Conservation (phyloP, 2,797 vertebrate genomes). For the Neopelma chrysocephalum region DNA sequence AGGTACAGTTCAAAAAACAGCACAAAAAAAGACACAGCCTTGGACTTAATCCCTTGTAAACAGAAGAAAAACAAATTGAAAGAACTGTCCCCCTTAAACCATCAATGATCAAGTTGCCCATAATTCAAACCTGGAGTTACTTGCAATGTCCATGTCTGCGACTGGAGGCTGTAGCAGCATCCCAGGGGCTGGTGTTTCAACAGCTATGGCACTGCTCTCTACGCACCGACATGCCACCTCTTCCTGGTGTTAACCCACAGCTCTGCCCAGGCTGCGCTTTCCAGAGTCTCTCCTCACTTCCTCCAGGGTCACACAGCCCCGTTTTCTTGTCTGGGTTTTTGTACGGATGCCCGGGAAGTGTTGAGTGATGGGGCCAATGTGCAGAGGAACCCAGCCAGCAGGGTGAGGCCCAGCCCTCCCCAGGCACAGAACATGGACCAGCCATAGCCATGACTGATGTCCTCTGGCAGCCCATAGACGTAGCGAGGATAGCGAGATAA, state of each 20-base stretch:
- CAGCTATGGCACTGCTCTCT: slow-evolving; percentile 16
- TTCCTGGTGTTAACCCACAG: slow-evolving; percentile 43
- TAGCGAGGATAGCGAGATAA: slow-evolving; percentile 91
- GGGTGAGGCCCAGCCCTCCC: slow-evolving; percentile 91
- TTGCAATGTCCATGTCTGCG: slow-evolving; percentile 8
- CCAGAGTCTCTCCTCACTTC: slow-evolving; percentile 61
- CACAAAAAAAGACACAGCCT: slow-evolving; percentile 59
- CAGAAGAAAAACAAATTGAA: slow-evolving; percentile 58
- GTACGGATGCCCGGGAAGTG: slow-evolving; percentile 85
- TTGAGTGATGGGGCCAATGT: slow-evolving; percentile 91
- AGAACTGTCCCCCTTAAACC: slow-evolving; percentile 58
- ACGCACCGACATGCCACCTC: not conserved
- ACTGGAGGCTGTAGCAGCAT: slow-evolving; percentile 34
- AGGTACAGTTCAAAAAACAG: slow-evolving; percentile 66
- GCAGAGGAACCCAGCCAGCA: slow-evolving; percentile 93
- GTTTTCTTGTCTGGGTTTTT: slow-evolving; percentile 92
- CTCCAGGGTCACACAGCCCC: slow-evolving; percentile 86
- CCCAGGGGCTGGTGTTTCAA: not conserved
- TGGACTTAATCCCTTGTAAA: slow-evolving; percentile 54
- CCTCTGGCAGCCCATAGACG: slow-evolving; percentile 91
- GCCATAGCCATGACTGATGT: slow-evolving; percentile 96
- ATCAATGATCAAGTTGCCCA: slow-evolving; percentile 45
- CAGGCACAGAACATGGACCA: slow-evolving; percentile 99
- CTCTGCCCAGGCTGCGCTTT: slow-evolving; percentile 69
- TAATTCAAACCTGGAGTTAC: slow-evolving; percentile 55